phyloP scores from a whole-genome alignment of 2,888 invertebrate genomes.

The Gymnocheta viridis region DNA sequence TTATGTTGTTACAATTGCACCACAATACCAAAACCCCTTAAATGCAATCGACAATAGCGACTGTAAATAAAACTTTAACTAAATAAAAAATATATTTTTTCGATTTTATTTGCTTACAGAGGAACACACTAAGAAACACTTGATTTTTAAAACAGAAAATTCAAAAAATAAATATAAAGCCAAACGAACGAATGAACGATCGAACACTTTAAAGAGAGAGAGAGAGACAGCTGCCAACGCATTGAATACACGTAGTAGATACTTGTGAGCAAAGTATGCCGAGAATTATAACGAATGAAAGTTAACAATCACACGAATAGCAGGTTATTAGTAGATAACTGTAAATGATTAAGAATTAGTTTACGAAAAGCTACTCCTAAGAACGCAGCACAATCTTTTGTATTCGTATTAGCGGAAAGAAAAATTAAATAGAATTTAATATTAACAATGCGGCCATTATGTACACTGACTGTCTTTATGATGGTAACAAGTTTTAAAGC shows the following conservation, averaged over 20 bases:
- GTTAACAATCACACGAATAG: not conserved
- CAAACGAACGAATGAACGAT: not conserved
- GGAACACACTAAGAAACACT: not conserved
- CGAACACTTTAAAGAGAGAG: too few species aligned
- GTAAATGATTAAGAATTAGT: conserved; percentile 28
- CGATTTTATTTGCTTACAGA: conserved; percentile 20
- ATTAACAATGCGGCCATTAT: conserved; percentile 19
- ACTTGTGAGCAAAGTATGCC: not conserved
- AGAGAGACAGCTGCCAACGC: too few species aligned
- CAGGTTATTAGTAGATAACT: not conserved
- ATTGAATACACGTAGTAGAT: too few species aligned
- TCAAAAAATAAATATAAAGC: not conserved
- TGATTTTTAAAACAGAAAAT: conserved; percentile 4
- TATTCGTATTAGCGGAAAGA: not conserved
- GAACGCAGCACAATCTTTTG: not conserved
- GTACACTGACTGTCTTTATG: conserved; percentile 7
- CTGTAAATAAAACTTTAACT: not conserved
- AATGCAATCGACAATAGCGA: not conserved
- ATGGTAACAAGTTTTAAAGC: not conserved
- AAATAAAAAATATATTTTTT: not conserved
- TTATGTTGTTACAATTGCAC: not conserved
- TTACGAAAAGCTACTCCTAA: conserved; percentile 3
- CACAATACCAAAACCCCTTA: not conserved
- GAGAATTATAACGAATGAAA: not conserved
- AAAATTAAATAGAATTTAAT: conserved; percentile 13